Percentiles rank a stretch among this genome's conserved stretches.
phyloP scores from a whole-genome alignment of 2,113 vertebrate genomes.

The Poeciliopsis retropinna region DNA sequence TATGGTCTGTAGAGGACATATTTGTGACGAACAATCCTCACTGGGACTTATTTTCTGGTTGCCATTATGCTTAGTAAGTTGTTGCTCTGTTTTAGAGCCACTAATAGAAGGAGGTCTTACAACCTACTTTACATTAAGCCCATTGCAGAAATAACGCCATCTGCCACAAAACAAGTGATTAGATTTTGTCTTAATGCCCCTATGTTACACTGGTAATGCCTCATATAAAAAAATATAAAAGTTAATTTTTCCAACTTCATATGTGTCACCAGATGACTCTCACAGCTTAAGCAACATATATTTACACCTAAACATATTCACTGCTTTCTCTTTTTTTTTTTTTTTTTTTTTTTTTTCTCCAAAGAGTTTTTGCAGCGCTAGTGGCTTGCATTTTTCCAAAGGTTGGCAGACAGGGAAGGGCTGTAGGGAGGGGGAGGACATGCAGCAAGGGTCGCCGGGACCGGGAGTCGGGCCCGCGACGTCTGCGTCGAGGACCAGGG shows the following conservation, averaged over 20 bases:
- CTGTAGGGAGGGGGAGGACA: too few relatives aligned
- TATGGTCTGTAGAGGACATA: background rate
- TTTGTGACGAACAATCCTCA: slow-evolving; percentile 11
- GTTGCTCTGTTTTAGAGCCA: slow-evolving; percentile 19
- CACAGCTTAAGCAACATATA: slow-evolving; percentile 9
- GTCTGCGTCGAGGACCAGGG: too few relatives aligned
- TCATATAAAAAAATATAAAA: slow-evolving; percentile 1
- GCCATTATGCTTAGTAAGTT: slow-evolving; percentile 22
- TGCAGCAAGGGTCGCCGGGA: too few relatives aligned
- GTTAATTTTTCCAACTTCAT: slow-evolving; percentile 2
- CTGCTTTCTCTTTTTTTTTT: background rate
- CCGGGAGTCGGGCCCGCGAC: too few relatives aligned
- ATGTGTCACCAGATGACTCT: background rate
- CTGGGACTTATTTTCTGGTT: slow-evolving; percentile 12
- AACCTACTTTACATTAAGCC: slow-evolving; percentile 16
- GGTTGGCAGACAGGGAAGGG: too few relatives aligned
- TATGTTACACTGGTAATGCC: background rate
- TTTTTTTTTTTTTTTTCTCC: too few relatives aligned
- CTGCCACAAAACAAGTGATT: slow-evolving; percentile 14
- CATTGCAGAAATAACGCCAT: background rate
- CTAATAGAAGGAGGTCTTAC: slow-evolving; percentile 3
- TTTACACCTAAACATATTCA: slow-evolving; percentile 18
- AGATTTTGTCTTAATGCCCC: background rate
- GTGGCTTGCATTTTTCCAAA: too few relatives aligned
- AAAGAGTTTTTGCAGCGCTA: too few relatives aligned